phyloP scores from a whole-genome alignment of 2,797 vertebrate genomes.

The Danio jaintianensis region DNA sequence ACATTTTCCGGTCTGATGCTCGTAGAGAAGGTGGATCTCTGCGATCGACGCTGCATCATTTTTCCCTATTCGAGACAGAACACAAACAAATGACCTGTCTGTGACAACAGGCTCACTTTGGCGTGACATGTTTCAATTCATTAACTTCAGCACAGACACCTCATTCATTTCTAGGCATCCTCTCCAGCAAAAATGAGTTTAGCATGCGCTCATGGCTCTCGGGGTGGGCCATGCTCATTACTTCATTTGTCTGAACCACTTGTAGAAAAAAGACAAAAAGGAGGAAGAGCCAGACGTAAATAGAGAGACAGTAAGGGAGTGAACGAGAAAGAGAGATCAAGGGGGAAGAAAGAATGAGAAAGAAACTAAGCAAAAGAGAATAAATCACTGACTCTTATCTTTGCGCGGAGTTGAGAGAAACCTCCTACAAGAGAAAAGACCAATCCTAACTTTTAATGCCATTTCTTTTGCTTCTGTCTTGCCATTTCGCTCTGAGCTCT shows the following conservation, averaged over 20 bases:
- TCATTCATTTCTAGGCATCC: slow-evolving; percentile 38
- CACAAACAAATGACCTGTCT: slow-evolving; percentile 44
- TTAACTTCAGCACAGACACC: slow-evolving; percentile 42
- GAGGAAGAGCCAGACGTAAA: slow-evolving; percentile 51
- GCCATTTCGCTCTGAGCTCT: slow-evolving; percentile 27
- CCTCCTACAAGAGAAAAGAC: slow-evolving; percentile 39
- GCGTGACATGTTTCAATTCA: slow-evolving; percentile 53
- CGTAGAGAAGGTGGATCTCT: slow-evolving; percentile 18
- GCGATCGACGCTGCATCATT: background rate
- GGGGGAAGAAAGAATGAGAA: slow-evolving; percentile 22
- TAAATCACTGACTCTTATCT: slow-evolving; percentile 34
- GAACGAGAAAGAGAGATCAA: slow-evolving; percentile 40
- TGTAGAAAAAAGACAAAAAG: slow-evolving; percentile 34
- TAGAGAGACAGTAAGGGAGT: slow-evolving; percentile 36
- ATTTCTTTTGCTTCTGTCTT: slow-evolving; percentile 36
- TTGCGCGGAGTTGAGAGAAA: slow-evolving; percentile 32
- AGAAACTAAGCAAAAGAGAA: slow-evolving; percentile 36
- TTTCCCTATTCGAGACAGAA: slow-evolving; percentile 29
- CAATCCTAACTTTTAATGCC: slow-evolving; percentile 57
- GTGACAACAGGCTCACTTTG: slow-evolving; percentile 43
- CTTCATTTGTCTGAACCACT: slow-evolving; percentile 48
- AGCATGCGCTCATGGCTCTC: slow-evolving; percentile 32
- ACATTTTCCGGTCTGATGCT: slow-evolving; percentile 38
- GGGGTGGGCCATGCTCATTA: slow-evolving; percentile 49
- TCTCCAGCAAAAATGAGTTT: slow-evolving; percentile 45